Conservation (phyloP, 2,888 invertebrate species). For the Rotaria magnacalcarata region DNA sequence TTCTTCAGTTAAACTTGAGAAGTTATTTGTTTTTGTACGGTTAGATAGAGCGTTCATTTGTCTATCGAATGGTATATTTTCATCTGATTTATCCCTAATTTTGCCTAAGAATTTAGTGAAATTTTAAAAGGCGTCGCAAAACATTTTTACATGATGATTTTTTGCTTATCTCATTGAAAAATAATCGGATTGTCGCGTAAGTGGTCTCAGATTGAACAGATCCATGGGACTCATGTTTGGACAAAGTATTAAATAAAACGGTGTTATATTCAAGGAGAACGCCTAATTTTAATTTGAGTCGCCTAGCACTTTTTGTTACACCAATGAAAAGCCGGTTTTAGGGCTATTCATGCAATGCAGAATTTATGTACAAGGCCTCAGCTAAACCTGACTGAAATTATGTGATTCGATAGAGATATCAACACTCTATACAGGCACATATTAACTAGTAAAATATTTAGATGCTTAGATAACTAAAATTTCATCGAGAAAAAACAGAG, state of each 20-base stretch:
- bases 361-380: background rate
- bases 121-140: too few relatives aligned
- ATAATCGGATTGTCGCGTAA: too few relatives aligned
- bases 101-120: too few relatives aligned
- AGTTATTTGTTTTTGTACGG: too few relatives aligned
- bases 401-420: background rate
- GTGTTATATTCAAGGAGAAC: background rate
- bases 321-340: background rate
- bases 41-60: too few relatives aligned
- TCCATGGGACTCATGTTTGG: too few relatives aligned
- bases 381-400: background rate
- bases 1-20: too few relatives aligned
- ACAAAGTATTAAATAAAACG: background rate
- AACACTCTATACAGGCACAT: background rate
- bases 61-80: too few relatives aligned
- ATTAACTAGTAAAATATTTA: constrained; percentile 1
- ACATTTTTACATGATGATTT: too few relatives aligned
- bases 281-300: background rate
- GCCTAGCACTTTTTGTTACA: background rate
- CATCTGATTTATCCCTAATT: too few relatives aligned
- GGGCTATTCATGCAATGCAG: background rate
- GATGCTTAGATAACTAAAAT: background rate
- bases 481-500: background rate
- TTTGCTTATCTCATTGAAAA: too few relatives aligned
- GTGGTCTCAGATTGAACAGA: too few relatives aligned